Evolutionary conservation across 2,888 invertebrate genomes (phyloP).

Genomic region (Mesopsocus fuscifrons): DNA sequence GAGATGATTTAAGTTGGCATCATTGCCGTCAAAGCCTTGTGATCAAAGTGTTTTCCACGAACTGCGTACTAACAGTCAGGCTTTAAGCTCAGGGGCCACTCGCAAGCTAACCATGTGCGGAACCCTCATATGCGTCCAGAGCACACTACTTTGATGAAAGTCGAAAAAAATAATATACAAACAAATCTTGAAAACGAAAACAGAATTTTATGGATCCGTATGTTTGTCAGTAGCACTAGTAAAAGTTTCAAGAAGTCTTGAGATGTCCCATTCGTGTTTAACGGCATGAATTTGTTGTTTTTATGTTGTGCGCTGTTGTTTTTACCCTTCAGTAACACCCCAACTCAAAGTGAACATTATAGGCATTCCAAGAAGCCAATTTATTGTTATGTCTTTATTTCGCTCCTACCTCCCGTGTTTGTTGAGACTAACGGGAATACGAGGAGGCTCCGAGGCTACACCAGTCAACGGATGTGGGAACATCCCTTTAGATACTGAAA

Average conservation of each 20-base stretch:
- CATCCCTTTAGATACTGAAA: no score
- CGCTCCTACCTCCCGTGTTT: not conserved
- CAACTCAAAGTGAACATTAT: conserved; percentile 8
- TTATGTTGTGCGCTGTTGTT: conserved; percentile 8
- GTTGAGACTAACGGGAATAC: no score
- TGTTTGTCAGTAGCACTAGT: conserved; percentile 9
- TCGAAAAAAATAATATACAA: conserved; percentile 9
- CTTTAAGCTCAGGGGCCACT: not conserved
- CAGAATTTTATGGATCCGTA: conserved; percentile 7
- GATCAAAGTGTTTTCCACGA: conserved; percentile 10
- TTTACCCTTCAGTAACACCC: conserved; percentile 6
- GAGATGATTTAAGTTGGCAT: conserved; percentile 1
- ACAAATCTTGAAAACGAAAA: conserved; percentile 9
- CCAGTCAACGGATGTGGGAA: no score
- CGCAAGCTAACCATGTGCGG: not conserved
- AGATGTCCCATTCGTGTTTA: conserved; percentile 10
- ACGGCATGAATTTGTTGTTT: conserved; percentile 9
- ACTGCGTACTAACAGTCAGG: conserved; percentile 2
- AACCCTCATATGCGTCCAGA: not conserved
- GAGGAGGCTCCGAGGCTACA: no score
- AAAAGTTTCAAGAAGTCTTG: conserved; percentile 10
- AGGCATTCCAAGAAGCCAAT: conserved; percentile 7
- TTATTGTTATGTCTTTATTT: conserved; percentile 2
- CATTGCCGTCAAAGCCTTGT: conserved; percentile 9
- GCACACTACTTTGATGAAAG: conserved; percentile 3